Base-by-base conservation (phyloP, 2,888 invertebrate genomes). In the Vannuccia rotundouncinata region DNA sequence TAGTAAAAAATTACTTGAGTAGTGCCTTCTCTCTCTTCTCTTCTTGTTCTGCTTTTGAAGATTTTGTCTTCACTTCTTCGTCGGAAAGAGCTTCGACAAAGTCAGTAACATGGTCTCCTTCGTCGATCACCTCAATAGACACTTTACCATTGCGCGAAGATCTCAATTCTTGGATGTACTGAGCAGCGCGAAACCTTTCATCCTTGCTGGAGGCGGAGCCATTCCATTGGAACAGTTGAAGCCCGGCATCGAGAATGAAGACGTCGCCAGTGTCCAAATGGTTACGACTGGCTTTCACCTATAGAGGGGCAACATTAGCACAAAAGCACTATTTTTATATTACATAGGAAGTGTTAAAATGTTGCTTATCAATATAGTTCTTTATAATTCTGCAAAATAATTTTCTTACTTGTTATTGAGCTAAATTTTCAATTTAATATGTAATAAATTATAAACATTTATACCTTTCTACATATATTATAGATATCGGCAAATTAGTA, bases 161-260 rank as follows among this genome's bases (percentile, higher is more conserved):
- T 74, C 84, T 84, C 66, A 87, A 82, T 22, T 79, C 73, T 31
- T 79, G 84, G 29, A 85, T 60, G 80, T 84, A 84, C 80, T 85
- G 84, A 76, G 84, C 83, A 22, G 87, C 87, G 84, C 83, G 85
- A 82, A 86, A 85, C 66, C 84, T 83, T 79, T 87, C 87, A 80
- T 87, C 86, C 81, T 87, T 87, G 82, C 84, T 86, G 79, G 84
- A 84, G 0, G 83, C 83, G 5, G 66, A 45, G 0, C 87, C 87
- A 80, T 87, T 87, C 85, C 85, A 87, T 82, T 87, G 87, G 80
- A 84, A 84, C 29, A 87, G 79, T 5, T 81, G 81, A 10, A 83
- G 79, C 1, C 88, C 87, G 1, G 83, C 76, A 81, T 88, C 88
- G 59, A 87, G 82, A 29, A 88, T 86, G 81, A 84, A 88, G 0